Percentiles rank a stretch among this genome's conserved stretches.
Conservation (phyloP, 2,797 vertebrate genomes). For the Cuniculus paca region DNA sequence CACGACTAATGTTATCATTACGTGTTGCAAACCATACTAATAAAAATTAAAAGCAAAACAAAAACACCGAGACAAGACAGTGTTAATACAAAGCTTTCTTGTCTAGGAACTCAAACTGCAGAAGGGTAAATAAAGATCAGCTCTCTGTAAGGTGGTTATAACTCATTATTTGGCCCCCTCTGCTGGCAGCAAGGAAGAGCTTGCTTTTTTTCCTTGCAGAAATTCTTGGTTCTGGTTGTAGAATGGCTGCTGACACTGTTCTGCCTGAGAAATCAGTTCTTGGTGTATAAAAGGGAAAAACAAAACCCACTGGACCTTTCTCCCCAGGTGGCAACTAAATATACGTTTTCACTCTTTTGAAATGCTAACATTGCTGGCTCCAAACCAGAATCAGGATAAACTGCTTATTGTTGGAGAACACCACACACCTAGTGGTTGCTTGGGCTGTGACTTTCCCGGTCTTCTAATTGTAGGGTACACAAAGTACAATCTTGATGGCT, state of each 20-base stretch:
- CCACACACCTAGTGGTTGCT: neutral
- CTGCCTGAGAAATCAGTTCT: conserved; percentile 47
- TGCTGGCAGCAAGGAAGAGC: conserved; percentile 21
- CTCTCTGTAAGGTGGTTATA: neutral
- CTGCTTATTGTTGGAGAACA: neutral
- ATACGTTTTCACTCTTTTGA: neutral
- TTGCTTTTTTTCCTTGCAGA: neutral
- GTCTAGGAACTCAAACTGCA: neutral
- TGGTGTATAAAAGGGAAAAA: neutral
- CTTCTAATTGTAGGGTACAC: neutral
- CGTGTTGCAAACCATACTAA: neutral
- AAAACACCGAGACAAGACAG: neutral
- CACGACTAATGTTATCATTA: neutral
- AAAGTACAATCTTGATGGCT: neutral
- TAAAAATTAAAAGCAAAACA: neutral
- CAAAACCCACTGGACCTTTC: neutral
- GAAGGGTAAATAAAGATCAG: neutral
- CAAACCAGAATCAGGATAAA: conserved; percentile 8
- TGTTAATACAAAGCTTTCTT: conserved; percentile 24
- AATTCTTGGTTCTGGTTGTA: neutral
- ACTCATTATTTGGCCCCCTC: conserved; percentile 66
- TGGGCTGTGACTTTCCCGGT: neutral
- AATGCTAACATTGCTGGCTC: neutral
- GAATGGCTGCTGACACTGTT: neutral
- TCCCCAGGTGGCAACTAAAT: neutral